These are phyloP conservation scores for Taenioides sp. DNA, from an alignment of 2,797 vertebrate genomes.

Conservation along the genomic window DNA sequence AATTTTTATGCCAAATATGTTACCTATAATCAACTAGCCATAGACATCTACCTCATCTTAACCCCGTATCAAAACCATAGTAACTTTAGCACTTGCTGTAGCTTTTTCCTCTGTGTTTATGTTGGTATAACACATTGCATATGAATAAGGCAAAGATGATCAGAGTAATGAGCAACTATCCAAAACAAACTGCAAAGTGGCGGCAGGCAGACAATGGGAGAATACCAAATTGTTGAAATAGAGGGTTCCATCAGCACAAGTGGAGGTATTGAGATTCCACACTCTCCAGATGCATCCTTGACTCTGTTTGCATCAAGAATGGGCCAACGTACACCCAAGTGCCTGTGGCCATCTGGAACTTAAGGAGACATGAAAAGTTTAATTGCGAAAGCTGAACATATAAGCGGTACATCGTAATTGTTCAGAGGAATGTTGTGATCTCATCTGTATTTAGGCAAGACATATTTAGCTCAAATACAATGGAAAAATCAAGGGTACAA, in stretches of 20 bases:
- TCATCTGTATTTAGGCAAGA: not conserved
- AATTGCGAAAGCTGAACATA: not conserved
- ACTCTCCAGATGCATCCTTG: not conserved
- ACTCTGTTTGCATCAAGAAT: conserved; percentile 2
- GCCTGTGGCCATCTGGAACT: not conserved
- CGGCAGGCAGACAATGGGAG: not conserved
- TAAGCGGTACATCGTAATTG: not conserved
- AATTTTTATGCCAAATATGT: not conserved
- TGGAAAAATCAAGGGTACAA: no score
- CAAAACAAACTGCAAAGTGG: conserved; percentile 12
- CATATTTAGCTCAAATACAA: no score
- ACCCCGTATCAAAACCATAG: not conserved
- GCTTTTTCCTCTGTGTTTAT: not conserved
- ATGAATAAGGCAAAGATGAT: conserved; percentile 3
- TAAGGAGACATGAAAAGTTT: not conserved
- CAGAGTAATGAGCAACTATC: conserved; percentile 6
- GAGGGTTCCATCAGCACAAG: not conserved
- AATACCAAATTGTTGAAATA: not conserved
- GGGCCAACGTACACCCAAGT: not conserved
- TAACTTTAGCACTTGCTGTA: not conserved
- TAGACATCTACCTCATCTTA: not conserved
- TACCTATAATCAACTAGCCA: not conserved
- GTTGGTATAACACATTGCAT: not conserved
- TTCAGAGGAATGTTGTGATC: not conserved
- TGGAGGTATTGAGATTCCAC: not conserved